Conservation (phyloP, 2,888 invertebrate species). For the Graphium colonna region DNA sequence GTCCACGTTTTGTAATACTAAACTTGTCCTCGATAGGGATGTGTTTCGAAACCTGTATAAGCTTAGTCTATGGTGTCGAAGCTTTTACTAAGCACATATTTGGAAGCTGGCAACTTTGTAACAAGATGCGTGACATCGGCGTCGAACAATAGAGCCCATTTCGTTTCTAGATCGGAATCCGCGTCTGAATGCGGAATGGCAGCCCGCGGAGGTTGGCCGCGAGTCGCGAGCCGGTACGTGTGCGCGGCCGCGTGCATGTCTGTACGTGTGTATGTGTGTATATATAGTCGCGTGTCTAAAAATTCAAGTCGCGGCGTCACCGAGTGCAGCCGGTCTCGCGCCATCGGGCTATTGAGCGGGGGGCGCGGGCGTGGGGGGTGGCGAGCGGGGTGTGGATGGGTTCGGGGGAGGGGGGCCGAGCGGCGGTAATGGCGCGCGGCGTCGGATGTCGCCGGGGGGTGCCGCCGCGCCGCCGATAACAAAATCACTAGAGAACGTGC, state of each 20-base stretch:
- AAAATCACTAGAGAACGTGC: constrained; percentile 74
- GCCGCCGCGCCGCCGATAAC: constrained; percentile 69
- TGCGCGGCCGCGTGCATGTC: not conserved
- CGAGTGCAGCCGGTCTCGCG: constrained; percentile 60
- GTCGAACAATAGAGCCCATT: too few species aligned
- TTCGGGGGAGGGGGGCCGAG: constrained; percentile 39
- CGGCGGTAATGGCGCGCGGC: constrained; percentile 72
- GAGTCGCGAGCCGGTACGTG: not conserved
- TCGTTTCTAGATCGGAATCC: not conserved
- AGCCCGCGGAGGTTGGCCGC: not conserved
- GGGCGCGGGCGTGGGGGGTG: constrained; percentile 28
- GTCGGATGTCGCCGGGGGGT: constrained; percentile 75
- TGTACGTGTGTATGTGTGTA: too few species aligned
- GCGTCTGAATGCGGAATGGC: constrained; percentile 10
- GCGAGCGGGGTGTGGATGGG: constrained; percentile 36
- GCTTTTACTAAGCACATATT: too few species aligned
- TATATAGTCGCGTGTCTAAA: constrained; percentile 44
- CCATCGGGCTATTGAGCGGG: constrained; percentile 62
- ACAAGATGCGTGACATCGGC: too few species aligned
- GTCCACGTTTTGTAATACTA: too few species aligned
- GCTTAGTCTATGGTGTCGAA: too few species aligned
- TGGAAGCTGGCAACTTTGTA: too few species aligned
- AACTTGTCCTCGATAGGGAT: too few species aligned
- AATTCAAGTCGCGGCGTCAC: constrained; percentile 61
- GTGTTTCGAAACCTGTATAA: too few species aligned